Base-by-base conservation (phyloP, 2,888 invertebrate genomes). In the Panzeria rudis region DNA sequence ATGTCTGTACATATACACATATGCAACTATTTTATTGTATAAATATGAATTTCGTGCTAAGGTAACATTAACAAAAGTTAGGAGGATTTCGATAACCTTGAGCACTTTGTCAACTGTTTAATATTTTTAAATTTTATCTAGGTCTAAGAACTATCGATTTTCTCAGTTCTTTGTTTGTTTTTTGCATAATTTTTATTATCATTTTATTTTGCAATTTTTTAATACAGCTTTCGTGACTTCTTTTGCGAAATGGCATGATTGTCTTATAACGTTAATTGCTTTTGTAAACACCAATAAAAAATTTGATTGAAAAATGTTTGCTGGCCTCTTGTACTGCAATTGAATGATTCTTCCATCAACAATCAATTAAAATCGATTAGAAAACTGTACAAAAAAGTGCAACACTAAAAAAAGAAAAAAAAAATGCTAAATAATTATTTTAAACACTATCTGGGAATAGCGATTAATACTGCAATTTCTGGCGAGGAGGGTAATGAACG, bases 31-130 rank as follows among this genome's bases (percentile, higher is more conserved):
- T 23, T 44, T 54, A 35, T 41, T 62, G 62, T 56, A 54, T 52
- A 50, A 59, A 68, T 71, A 71, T 62, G 25, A 71, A 75, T 78
- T 88, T 87, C 90, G 90, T 90, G 90, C 87, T 87, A 84, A 81
- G 87, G 83, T 84, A 86, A 82, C 88, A 90, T 89, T 89, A 84
- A 82, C 75, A 23, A 69, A 64, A 66, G 20, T 75, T 66, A 87
- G 1, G 38, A 50, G 88, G 89, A 89, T 90, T 89, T 87, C 81
- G 85, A 87, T 89, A 89, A 90, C 90, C 90, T 90, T 90, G 90
- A 86, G 38, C 66, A 59, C 64, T 83, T 89, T 88, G 87, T 89
- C 89, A 88, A 88, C 87, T 86, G 84, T 66, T 76, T 87, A 68
- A 77, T 83, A 77, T 78, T 80, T 83, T 86, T 76, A 83, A 78